These are phyloP conservation scores for Coenonympha arcania DNA, from an alignment of 2,888 invertebrate genomes.

Conservation along the genomic window DNA sequence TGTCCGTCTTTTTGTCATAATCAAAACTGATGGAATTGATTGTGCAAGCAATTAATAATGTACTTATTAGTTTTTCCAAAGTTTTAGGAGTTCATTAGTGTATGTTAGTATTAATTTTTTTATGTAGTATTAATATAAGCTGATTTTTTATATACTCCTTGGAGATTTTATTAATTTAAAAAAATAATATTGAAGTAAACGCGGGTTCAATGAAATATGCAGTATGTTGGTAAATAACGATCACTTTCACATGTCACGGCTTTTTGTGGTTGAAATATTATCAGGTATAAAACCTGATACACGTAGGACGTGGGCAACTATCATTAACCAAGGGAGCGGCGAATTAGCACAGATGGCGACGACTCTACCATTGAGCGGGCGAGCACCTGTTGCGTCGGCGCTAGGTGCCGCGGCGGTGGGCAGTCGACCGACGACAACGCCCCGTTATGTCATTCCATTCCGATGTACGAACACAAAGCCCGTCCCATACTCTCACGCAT, in stretches of 20 bases:
- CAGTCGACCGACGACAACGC: slow-evolving; percentile 37
- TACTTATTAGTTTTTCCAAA: too few relatives aligned
- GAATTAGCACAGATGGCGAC: slow-evolving; percentile 29
- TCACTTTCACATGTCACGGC: slow-evolving; percentile 11
- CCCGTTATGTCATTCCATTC: slow-evolving; percentile 66
- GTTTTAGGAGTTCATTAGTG: too few relatives aligned
- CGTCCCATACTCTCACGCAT: slow-evolving; percentile 61
- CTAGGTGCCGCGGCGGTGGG: slow-evolving; percentile 42
- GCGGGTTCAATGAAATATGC: background rate
- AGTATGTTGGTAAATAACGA: slow-evolving; percentile 1
- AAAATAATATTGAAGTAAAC: background rate
- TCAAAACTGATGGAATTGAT: too few relatives aligned
- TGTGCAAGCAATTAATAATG: too few relatives aligned
- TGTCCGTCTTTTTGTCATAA: too few relatives aligned
- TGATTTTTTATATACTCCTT: too few relatives aligned
- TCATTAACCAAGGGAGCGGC: slow-evolving; percentile 22
- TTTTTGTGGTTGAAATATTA: slow-evolving; percentile 10
- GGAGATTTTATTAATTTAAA: too few relatives aligned
- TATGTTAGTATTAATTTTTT: too few relatives aligned
- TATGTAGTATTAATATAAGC: too few relatives aligned
- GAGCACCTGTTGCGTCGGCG: slow-evolving; percentile 47
- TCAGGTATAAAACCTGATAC: slow-evolving; percentile 15
- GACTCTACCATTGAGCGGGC: slow-evolving; percentile 10
- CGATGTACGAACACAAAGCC: slow-evolving; percentile 41
- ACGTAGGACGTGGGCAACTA: slow-evolving; percentile 3